Evolutionary conservation across 64 coral and sea anemone genomes (phyloP), one percentile per base, ranked within the genome.

Genomic region (Dendrophyllia cribrosa): DNA sequence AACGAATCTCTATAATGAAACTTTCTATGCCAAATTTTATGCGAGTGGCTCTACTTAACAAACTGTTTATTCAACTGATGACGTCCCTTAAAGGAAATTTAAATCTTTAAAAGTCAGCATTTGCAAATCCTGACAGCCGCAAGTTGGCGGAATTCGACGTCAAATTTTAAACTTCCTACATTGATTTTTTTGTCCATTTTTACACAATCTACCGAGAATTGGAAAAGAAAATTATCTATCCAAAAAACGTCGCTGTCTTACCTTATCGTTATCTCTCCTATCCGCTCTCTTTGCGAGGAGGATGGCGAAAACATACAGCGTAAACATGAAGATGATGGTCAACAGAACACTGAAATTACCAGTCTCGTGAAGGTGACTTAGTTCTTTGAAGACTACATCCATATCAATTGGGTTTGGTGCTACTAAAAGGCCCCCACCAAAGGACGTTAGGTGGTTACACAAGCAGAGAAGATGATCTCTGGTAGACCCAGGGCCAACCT

Each of bases 371-470:
- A 97, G 95, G 43, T 86, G 88, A 4, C 88, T 56, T 24, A 92
- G 85, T 64, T 92, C 95, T 55, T 64, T 86, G 43, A 97, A 94
- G 23, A 97, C 91, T 91, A 93, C 93, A 68, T 97, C 91, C 64
- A 97, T 91, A 81, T 97, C 95, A 43, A 97, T 93, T 12, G 95
- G 88, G 58, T 91, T 97, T 6, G 95, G 95, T 6, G 95, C 87
- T 7, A 97, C 87, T 7, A 97, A 66, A 76, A 97, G 93, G 74
- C 93, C 91, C 12, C 95, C 89, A 25, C 87, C 87, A 58, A 97
- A 97, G 49, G 86, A 78, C 9, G 95, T 97, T 14, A 97, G 74
- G 50, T 97, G 95, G 24, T 85, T 97, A 50, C 95, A 97, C 16
- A 17, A 63, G 63, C 95, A 97, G 0, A 90, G 91, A 58, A 97